Evolutionary conservation across 2,113 vertebrate genomes (phyloP).

Genomic region (Polypterus bichir): DNA sequence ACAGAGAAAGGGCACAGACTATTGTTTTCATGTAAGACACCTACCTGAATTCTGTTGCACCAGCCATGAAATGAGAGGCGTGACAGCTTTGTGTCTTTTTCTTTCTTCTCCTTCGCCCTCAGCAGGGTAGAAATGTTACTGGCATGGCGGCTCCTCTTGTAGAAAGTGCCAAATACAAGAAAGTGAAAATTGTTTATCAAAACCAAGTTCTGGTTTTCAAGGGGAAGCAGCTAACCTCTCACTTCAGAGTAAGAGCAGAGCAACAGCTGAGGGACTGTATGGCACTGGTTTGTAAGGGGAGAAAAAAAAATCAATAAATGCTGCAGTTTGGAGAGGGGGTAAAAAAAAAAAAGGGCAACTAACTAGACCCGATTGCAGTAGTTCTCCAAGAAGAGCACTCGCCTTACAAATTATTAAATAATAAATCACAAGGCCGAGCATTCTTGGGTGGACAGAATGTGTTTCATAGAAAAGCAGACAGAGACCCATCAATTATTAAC

Average conservation of each 20-base stretch:
- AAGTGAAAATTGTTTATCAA: slow-evolving; percentile 22
- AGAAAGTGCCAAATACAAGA: not conserved
- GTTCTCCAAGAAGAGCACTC: slow-evolving; percentile 65
- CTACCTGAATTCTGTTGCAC: too few species aligned
- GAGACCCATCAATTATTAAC: slow-evolving; percentile 78
- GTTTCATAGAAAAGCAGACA: slow-evolving; percentile 76
- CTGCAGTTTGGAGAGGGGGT: slow-evolving; percentile 61
- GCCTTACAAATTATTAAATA: slow-evolving; percentile 83
- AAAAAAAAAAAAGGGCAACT: slow-evolving; percentile 65
- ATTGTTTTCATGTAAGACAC: too few species aligned
- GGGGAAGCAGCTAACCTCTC: slow-evolving; percentile 57
- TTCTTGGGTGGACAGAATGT: slow-evolving; percentile 74
- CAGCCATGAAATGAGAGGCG: too few species aligned
- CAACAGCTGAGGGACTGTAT: slow-evolving; percentile 55
- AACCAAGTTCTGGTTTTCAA: slow-evolving; percentile 53
- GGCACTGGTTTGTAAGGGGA: slow-evolving; percentile 51
- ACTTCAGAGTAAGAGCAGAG: slow-evolving; percentile 63
- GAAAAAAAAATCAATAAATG: slow-evolving; percentile 67
- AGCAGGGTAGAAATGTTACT: too few species aligned
- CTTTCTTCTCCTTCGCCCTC: too few species aligned
- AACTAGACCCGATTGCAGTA: slow-evolving; percentile 78
- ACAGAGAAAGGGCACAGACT: too few species aligned
- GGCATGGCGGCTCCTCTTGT: not conserved
- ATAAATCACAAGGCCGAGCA: slow-evolving; percentile 83
- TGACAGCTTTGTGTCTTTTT: too few species aligned